Evolutionary conservation across 2,797 vertebrate genomes (phyloP).

Genomic region (Tinamus major): DNA sequence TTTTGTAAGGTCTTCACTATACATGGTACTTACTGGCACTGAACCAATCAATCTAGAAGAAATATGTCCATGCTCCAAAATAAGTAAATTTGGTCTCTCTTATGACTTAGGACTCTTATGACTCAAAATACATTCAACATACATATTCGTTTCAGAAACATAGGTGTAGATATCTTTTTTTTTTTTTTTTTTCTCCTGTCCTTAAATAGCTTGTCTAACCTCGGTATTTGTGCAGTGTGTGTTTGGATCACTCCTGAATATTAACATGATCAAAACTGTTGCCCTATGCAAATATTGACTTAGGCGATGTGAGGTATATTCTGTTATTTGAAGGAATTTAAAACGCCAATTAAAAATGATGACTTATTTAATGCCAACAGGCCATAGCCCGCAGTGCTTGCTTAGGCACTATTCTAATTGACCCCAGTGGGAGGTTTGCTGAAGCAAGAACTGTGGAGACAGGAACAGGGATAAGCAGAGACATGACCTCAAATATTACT

Average conservation of each 20-base stretch:
- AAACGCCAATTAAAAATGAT: slow-evolving; percentile 79
- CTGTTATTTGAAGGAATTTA: slow-evolving; percentile 67
- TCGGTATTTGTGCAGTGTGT: slow-evolving; percentile 25
- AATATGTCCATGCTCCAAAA: neutral
- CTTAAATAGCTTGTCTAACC: neutral
- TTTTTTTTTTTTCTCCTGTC: neutral
- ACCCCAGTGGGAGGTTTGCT: slow-evolving; percentile 59
- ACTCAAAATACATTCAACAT: slow-evolving; percentile 18
- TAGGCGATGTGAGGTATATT: slow-evolving; percentile 46
- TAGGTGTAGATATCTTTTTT: neutral
- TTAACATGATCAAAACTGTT: slow-evolving; percentile 54
- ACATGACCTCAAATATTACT: neutral
- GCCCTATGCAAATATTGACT: slow-evolving; percentile 70
- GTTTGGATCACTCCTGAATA: slow-evolving; percentile 40
- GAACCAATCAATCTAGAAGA: slow-evolving; percentile 19
- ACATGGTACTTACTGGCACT: slow-evolving; percentile 1
- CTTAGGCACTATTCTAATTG: slow-evolving; percentile 68
- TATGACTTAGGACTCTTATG: neutral
- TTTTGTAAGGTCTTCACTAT: slow-evolving; percentile 39
- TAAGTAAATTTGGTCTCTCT: slow-evolving; percentile 1
- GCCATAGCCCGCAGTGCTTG: slow-evolving; percentile 61
- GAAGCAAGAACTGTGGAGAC: neutral
- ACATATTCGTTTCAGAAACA: slow-evolving; percentile 25
- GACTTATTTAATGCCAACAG: slow-evolving; percentile 76
- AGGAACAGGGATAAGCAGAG: neutral